phyloP scores from a whole-genome alignment of 1,140 invertebrate genomes.

The Himalopsyche phryganea region DNA sequence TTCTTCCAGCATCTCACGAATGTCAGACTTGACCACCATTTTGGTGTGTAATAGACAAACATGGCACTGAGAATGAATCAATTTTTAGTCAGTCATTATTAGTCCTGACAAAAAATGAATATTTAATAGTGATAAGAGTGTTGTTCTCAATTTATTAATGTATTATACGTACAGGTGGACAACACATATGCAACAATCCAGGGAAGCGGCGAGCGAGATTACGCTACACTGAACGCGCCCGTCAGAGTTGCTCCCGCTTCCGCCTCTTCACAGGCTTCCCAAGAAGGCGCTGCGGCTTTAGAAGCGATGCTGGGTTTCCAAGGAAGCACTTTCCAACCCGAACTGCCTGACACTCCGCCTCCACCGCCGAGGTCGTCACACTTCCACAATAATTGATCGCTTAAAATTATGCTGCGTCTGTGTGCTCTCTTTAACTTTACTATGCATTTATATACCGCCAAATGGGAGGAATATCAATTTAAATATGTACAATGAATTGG shows the following conservation, averaged over 20 bases:
- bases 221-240: conserved; percentile 45
- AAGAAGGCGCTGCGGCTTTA: conserved; percentile 34
- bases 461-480: neutral
- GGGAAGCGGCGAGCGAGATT: conserved; percentile 42
- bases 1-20: no score
- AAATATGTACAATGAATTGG: neutral
- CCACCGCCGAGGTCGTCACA: conserved; percentile 24
- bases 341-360: conserved; percentile 25
- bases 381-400: conserved; percentile 8
- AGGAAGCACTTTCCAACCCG: conserved; percentile 32
- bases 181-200: conserved; percentile 88
- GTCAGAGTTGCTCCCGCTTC: conserved; percentile 2
- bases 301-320: conserved; percentile 43
- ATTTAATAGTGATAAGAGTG: no score
- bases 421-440: neutral
- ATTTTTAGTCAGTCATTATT: no score
- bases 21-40: no score
- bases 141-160: no score
- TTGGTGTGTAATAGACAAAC: no score
- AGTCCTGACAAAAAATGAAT: no score
- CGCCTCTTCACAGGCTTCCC: neutral
- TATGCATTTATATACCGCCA: neutral
- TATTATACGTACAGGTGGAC: conserved; percentile 54
- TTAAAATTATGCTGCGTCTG: neutral
- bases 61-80: no score